Evolutionary conservation across 2,888 invertebrate genomes (phyloP).

Genomic region (Boloria euphrosyne): DNA sequence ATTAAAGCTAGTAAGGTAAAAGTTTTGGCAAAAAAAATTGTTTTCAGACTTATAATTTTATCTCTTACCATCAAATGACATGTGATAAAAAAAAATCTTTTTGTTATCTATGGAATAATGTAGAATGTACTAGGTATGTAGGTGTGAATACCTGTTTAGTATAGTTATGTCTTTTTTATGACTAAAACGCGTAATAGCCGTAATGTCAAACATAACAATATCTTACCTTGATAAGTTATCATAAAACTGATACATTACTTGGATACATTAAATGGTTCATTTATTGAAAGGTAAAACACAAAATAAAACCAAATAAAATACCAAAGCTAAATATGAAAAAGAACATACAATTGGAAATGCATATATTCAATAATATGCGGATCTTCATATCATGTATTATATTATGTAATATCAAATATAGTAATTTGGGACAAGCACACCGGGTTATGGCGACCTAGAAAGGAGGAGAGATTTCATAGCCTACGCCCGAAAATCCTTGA

Average conservation of each 20-base stretch:
- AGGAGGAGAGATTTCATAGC: constrained; percentile 66
- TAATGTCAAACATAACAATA: constrained; percentile 8
- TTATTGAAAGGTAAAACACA: constrained; percentile 8
- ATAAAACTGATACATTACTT: constrained; percentile 5
- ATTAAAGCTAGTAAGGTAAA: too few species aligned
- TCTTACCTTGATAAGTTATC: constrained; percentile 9
- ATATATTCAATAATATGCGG: too few species aligned
- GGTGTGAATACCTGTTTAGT: neutral
- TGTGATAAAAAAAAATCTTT: too few species aligned
- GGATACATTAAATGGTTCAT: neutral
- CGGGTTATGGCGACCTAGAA: constrained; percentile 62
- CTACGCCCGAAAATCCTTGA: constrained; percentile 66
- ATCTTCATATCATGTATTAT: too few species aligned
- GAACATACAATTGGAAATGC: constrained; percentile 40
- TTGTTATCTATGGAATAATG: too few species aligned
- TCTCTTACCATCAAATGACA: too few species aligned
- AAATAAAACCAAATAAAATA: neutral
- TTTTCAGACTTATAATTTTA: too few species aligned
- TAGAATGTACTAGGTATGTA: neutral
- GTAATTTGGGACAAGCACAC: constrained; percentile 61
- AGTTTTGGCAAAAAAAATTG: too few species aligned
- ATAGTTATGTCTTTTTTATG: constrained; percentile 6
- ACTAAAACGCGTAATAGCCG: constrained; percentile 4
- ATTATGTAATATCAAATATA: constrained; percentile 28
- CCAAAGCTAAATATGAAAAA: neutral